A percentile compares a stretch with the other conserved stretches of the same genome.
Conservation (phyloP, 2,888 invertebrate genomes). For the Corbicula japonica region DNA sequence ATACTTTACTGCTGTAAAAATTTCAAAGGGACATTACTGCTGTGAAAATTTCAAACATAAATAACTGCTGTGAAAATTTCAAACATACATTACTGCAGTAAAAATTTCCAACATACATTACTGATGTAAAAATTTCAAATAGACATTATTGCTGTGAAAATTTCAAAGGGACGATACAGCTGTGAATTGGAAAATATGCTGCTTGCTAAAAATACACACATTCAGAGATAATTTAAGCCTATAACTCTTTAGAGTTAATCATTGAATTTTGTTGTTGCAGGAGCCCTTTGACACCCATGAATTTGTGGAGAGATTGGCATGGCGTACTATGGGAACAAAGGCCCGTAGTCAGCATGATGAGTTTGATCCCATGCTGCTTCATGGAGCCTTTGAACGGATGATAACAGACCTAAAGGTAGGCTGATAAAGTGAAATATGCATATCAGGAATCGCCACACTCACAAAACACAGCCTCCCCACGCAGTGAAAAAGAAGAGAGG, state of each 20-base stretch:
- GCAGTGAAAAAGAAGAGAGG: too few species aligned
- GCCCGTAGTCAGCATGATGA: slow-evolving; percentile 90
- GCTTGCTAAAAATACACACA: neutral
- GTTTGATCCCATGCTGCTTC: slow-evolving; percentile 95
- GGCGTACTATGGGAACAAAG: slow-evolving; percentile 93
- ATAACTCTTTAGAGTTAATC: neutral
- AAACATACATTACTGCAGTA: neutral
- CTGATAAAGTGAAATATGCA: too few species aligned
- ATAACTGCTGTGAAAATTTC: neutral
- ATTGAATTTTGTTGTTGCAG: slow-evolving; percentile 87
- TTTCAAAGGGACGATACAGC: neutral
- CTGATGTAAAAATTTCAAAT: neutral
- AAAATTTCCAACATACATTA: neutral
- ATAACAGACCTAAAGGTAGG: slow-evolving; percentile 88
- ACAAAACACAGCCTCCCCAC: too few species aligned
- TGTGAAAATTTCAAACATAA: too few species aligned
- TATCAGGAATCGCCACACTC: too few species aligned
- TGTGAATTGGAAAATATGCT: neutral
- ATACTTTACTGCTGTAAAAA: too few species aligned
- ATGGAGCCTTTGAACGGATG: slow-evolving; percentile 96
- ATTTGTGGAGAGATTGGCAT: slow-evolving; percentile 98
- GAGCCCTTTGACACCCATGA: slow-evolving; percentile 99
- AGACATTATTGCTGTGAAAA: neutral
- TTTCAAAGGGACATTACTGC: too few species aligned
- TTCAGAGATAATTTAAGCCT: neutral